Base-by-base conservation (phyloP, 2,888 invertebrate genomes). In the Acanthacorydalis orientalis region DNA sequence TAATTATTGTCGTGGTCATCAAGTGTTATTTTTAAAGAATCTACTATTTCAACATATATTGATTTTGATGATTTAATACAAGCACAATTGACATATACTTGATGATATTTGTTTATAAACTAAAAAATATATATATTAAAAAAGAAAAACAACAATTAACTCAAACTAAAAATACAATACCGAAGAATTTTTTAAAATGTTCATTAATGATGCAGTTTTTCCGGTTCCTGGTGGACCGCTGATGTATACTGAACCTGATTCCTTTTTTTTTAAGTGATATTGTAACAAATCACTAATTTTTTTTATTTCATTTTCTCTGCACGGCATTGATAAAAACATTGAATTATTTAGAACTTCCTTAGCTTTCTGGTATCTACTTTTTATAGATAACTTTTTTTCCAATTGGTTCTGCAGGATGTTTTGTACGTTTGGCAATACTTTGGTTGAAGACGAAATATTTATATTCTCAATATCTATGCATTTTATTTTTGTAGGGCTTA, bases 171-270 rank as follows among this genome's bases (percentile, higher is more conserved):
- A n/a, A n/a, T n/a, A n/a, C n/a, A n/a, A 60, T 59, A 83, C 80
- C 65, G 81, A 72, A 11, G 79, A 65, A 42, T 77, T 68, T 35
- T 78, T 69, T 48, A 92, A 65, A 48, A 90, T 76, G 52, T 83
- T 74, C 0, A 80, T 80, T 14, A 96, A 68, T 50, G 85, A 83
- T 0, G 92, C 93, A 1, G 95, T 95, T 69, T 96, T 96, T 1
- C 93, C 97, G 1, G 97, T 97, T 6, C 97, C 98, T 0, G 97
- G 97, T 23, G 92, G 90, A 1, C 97, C 97, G 37, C 93, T 95
- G 39, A 98, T 78, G 63, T 97, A 98, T 47, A 97, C 60, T 14
- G 91, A 88, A 1, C 83, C 85, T 0, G 92, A 83, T 33, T 70
- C 70, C 53, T 75, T 69, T 1, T 72, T 69, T 3, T 74, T 62